phyloP scores from a whole-genome alignment of 2,888 invertebrate species.

The Plagodis dolabraria region DNA sequence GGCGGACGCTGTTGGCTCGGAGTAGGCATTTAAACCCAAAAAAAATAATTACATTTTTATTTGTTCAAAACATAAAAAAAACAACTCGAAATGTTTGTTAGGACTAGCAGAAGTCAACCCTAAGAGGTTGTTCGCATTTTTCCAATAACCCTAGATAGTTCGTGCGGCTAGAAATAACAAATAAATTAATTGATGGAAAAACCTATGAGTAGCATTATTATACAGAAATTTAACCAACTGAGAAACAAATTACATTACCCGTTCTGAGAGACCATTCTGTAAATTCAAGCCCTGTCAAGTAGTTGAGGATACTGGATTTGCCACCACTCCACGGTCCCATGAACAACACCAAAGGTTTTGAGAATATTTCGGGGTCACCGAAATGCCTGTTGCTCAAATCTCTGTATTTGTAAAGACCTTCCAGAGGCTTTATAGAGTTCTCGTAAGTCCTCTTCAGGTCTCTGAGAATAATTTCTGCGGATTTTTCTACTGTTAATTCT shows the following conservation, averaged over 20 bases:
- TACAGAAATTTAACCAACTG: too few species aligned
- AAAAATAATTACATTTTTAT: too few species aligned
- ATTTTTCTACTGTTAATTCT: constrained; percentile 89
- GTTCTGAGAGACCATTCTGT: constrained; percentile 93
- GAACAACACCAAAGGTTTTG: constrained; percentile 95
- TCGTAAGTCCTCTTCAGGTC: constrained; percentile 95
- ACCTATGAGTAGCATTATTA: too few species aligned
- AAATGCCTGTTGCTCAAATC: constrained; percentile 96
- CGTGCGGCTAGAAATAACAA: too few species aligned
- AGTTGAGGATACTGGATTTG: constrained; percentile 97
- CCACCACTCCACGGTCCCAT: constrained; percentile 99
- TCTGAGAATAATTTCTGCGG: constrained; percentile 91
- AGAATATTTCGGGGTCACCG: constrained; percentile 97
- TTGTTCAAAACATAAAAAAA: too few species aligned
- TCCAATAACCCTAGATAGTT: too few species aligned
- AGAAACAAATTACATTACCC: constrained; percentile 81
- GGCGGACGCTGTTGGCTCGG: too few species aligned
- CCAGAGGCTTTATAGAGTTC: constrained; percentile 94
- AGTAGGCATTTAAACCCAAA: too few species aligned
- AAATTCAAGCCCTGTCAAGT: constrained; percentile 94
- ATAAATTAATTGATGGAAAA: too few species aligned
- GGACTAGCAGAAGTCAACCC: too few species aligned
- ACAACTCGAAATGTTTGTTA: too few species aligned
- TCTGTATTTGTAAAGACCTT: constrained; percentile 95
- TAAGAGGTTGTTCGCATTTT: too few species aligned